Base-by-base conservation (phyloP, 2,797 vertebrate species). In the Diceros bicornis region DNA sequence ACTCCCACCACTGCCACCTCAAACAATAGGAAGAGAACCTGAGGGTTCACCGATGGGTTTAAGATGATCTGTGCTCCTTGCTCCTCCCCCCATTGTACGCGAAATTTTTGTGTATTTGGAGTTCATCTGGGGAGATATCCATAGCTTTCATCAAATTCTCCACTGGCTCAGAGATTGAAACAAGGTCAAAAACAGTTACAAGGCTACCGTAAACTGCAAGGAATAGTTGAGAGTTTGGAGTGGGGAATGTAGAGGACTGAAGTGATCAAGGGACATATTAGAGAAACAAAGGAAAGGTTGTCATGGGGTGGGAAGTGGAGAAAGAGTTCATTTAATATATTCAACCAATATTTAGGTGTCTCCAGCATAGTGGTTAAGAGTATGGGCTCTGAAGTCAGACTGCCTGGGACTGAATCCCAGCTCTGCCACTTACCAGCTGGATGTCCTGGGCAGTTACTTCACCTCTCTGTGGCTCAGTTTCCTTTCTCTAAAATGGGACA, bases 151-250 rank as follows among this genome's bases (percentile, higher is more conserved):
- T 34, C 62, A 66, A 64, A 78, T 88, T 93, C 32, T 88, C 41
- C 25, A 37, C 21, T 16, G 41, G 52, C 27, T 50, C 27, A 79
- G 71, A 81, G 34, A 69, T 27, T 91, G 41, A 72, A 93, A 83
- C 29, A 94, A 81, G 25, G 50, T 91, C 91, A 75, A 81, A 95
- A 91, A 41, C 32, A 78, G 41, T 92, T 78, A 94, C 1, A 4
- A 61, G 29, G n/a, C 62, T 92, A 27, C 52, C 92, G 5, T 94
- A 89, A 87, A 92, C 32, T 77, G 10, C 7, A 44, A 84, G 64
- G 27, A 89, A 77, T 55, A n/a, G 9, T 17, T 79, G 57, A 82
- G 64, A 74, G 64, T 79, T 93, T 62, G 16, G 44, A 57, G 50
- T 59, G 37, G 7, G 12, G 50, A 91, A 41, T 6, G 21, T 20